Conservation (phyloP, 2,888 invertebrate species). For the Microplitis manilae region DNA sequence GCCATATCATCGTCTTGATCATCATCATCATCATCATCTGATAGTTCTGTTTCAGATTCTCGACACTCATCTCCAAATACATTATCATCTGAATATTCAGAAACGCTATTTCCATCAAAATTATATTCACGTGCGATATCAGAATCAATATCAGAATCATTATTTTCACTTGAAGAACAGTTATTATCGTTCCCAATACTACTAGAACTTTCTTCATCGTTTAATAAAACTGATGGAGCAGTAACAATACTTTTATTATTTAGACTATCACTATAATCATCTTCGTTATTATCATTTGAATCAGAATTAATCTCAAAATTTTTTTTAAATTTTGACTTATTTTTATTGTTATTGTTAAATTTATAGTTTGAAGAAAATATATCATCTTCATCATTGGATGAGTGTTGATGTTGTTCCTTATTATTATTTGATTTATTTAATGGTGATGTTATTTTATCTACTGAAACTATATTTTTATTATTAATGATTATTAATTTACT, state of each 20-base stretch:
- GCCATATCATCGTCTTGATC: conserved; percentile 48
- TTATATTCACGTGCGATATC: conserved; percentile 63
- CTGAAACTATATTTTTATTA: not conserved
- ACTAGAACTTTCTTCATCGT: conserved; percentile 31
- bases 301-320: not conserved
- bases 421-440: not conserved
- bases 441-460: not conserved
- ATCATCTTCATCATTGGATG: not conserved
- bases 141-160: conserved; percentile 45
- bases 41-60: conserved; percentile 61
- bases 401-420: not conserved
- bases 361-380: not conserved
- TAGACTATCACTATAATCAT: conserved; percentile 13
- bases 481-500: not conserved
- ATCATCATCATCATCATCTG: conserved; percentile 58
- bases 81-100: conserved; percentile 60
- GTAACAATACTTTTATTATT: conserved; percentile 36
- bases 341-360: not conserved
- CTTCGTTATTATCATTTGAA: conserved; percentile 19
- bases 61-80: conserved; percentile 62
- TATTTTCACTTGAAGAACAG: not conserved
- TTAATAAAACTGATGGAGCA: not conserved
- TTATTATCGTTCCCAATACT: not conserved
- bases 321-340: too few relatives aligned
- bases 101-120: conserved; percentile 53